A percentile compares a stretch with the other conserved stretches of the same genome.
Evolutionary conservation across 2,113 vertebrate species (phyloP).

Genomic region (Pelecanoides urinatrix): DNA sequence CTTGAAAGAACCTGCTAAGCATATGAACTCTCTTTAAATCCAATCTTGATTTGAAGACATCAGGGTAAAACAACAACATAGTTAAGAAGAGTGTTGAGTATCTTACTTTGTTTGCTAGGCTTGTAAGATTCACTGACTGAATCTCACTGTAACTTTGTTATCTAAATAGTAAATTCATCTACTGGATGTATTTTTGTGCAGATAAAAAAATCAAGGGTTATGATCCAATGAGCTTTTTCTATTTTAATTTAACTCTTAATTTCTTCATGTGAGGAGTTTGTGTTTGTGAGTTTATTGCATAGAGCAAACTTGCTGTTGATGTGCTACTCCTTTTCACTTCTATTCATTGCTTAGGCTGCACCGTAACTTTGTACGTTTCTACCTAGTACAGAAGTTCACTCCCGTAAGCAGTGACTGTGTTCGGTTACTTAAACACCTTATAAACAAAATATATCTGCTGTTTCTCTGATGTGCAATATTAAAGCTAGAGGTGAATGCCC

Average conservation of each 20-base stretch:
- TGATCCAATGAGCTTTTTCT: not conserved
- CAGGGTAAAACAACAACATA: not conserved
- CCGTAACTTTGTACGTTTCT: not conserved
- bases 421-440: not conserved
- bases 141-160: not conserved
- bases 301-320: not conserved
- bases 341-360: not conserved
- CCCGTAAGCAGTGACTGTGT: not conserved
- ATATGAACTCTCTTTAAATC: not conserved
- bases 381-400: not conserved
- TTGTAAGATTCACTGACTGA: not conserved
- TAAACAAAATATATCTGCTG: not conserved
- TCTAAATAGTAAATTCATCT: not conserved
- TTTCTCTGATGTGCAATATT: not conserved
- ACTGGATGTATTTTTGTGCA: not conserved
- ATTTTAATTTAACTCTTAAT: not conserved
- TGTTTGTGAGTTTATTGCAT: not conserved
- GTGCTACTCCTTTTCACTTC: not conserved
- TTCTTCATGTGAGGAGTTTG: not conserved
- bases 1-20: not conserved
- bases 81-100: not conserved
- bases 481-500: not conserved
- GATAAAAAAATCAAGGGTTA: not conserved
- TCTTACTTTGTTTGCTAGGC: not conserved
- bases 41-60: not conserved